Percentiles rank a stretch among this genome's conserved stretches.
phyloP scores from a whole-genome alignment of 2,113 vertebrate genomes.

The Leucoraja erinaceus region DNA sequence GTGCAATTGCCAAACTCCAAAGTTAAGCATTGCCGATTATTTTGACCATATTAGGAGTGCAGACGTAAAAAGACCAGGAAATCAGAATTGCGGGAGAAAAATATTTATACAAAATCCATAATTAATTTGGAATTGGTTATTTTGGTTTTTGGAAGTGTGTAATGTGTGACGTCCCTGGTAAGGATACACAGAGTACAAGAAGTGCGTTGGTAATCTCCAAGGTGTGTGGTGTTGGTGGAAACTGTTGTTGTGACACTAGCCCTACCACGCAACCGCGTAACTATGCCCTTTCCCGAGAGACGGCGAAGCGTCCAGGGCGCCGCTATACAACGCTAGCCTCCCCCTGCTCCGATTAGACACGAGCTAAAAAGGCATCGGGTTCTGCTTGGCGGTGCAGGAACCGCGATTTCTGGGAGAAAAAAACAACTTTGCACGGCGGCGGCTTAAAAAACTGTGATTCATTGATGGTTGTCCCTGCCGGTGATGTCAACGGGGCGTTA shows the following conservation, averaged over 20 bases:
- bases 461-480: neutral
- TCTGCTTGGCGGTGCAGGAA: neutral
- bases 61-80: neutral
- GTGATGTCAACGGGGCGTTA: slow-evolving; percentile 10
- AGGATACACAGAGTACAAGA: neutral
- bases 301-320: neutral
- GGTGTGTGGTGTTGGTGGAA: neutral
- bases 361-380: neutral
- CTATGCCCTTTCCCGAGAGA: neutral
- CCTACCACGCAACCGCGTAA: neutral
- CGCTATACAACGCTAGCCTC: neutral
- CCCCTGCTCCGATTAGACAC: neutral
- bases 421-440: neutral
- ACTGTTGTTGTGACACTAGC: slow-evolving; percentile 14
- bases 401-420: neutral
- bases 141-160: neutral
- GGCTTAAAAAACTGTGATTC: neutral
- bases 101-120: neutral
- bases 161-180: neutral
- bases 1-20: neutral
- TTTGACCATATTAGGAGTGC: neutral
- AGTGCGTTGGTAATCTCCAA: neutral
- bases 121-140: neutral
- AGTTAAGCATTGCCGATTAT: neutral
- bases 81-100: neutral